Base-by-base conservation (phyloP, 2,797 vertebrate species). In the Gobio occitaniae region DNA sequence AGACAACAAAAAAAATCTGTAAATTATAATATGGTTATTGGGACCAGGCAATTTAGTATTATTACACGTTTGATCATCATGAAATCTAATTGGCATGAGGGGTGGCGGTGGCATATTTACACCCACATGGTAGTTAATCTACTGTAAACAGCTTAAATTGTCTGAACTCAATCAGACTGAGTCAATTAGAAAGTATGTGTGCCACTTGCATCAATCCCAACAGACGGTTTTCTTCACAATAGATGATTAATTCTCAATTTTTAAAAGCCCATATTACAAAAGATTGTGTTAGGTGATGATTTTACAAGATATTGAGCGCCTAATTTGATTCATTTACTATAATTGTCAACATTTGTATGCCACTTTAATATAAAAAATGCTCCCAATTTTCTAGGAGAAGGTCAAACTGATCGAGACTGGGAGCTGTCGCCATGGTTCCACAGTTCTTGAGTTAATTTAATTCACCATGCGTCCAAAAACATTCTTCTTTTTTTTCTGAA, bases 21-120 rank as follows among this genome's bases (percentile, higher is more conserved):
- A 16, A 41, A 69, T 69, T 12, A 21, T 69, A 36, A 75, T 38
- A 56, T 13, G 50, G 32, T 76, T 56, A 56, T 38, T 38, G 29
- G 50, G 32, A 8, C 17, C 32, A 75, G 17, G 47, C 48, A 36
- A 75, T 75, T 54, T 17, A 50, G 47, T 4, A 16, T 47, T 48
- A 75, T 75, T 52, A 36, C 48, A 54, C 29, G 38, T 36, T 75
- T 72, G 44, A 48, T 72, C 44, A 29, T 72, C 7, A 75, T 75
- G 50, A 21, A 75, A 54, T 36, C 5, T 54, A 75, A 75, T 75
- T 75, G 5, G 1, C 17, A 38, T 2, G 4, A 12, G 61, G 61
- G 12, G 59, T 2, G 59, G 11, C 4, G n/a, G 50, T 12, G 56
- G 10, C 17, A 19, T 12, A 36, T 75, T 54, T 56, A 54, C 50